Percentiles rank a stretch among this genome's conserved stretches.
Conservation (phyloP, 2,797 vertebrate genomes). For the Helarctos malayanus region DNA sequence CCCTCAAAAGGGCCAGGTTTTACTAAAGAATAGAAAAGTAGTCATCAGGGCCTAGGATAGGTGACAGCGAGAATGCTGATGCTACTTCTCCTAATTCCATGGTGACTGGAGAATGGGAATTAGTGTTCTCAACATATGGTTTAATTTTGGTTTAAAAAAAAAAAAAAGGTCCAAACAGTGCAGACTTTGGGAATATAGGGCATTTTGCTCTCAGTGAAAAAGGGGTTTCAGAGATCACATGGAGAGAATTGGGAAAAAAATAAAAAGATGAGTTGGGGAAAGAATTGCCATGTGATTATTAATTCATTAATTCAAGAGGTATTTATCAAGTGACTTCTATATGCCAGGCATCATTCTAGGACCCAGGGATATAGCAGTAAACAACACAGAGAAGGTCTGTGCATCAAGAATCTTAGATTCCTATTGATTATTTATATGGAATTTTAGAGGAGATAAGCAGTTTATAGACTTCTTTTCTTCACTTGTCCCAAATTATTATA, state of each 20-base stretch:
- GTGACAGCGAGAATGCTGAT: background rate
- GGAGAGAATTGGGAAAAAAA: background rate
- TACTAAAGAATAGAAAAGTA: background rate
- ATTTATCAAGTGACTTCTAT: background rate
- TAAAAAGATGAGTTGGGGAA: background rate
- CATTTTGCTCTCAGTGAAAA: background rate
- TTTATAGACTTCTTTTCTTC: background rate
- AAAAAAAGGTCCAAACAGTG: background rate
- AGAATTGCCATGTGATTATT: background rate
- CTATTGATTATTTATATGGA: background rate
- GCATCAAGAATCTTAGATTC: background rate
- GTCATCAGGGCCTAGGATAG: background rate
- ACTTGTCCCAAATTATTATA: background rate
- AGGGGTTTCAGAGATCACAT: background rate
- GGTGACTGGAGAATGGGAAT: background rate
- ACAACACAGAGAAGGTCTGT: background rate
- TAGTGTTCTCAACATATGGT: background rate
- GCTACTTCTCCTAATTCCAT: background rate
- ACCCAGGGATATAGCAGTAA: background rate
- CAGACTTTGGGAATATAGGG: background rate
- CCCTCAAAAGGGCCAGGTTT: background rate
- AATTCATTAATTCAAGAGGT: background rate
- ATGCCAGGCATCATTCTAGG: background rate
- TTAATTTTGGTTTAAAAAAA: slow-evolving; percentile 15
- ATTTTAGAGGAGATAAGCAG: background rate